phyloP scores from a whole-genome alignment of 2,888 invertebrate genomes.

The Melanotus villosus region DNA sequence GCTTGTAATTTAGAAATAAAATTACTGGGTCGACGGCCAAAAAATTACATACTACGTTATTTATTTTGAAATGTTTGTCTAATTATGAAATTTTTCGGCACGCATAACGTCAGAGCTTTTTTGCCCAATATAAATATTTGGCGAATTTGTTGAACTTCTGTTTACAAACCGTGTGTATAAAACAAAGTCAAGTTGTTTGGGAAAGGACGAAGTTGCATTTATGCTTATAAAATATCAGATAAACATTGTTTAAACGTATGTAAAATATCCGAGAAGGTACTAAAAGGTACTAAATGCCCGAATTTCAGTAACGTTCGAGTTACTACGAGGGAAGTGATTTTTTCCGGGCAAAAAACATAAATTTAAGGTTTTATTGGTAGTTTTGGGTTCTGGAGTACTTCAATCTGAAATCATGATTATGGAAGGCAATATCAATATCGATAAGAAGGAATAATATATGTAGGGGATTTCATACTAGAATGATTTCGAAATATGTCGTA shows the following conservation, averaged over 20 bases:
- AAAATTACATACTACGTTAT: too few species aligned
- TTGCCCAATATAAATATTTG: too few species aligned
- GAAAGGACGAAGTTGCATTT: too few species aligned
- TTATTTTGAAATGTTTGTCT: too few species aligned
- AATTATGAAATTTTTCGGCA: too few species aligned
- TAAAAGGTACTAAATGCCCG: too few species aligned
- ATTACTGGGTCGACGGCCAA: neutral
- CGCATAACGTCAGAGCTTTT: too few species aligned
- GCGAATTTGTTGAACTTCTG: too few species aligned
- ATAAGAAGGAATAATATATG: constrained; percentile 24
- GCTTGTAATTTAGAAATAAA: neutral
- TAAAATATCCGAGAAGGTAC: neutral
- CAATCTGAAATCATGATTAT: constrained; percentile 27
- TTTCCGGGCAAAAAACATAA: constrained; percentile 15
- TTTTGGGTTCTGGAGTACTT: constrained; percentile 22
- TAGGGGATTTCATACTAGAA: constrained; percentile 13
- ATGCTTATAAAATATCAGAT: too few species aligned
- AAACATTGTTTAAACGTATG: constrained; percentile 9
- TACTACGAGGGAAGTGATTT: constrained; percentile 20
- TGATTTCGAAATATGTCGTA: constrained; percentile 16
- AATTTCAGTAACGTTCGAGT: constrained; percentile 8
- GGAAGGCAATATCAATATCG: constrained; percentile 23
- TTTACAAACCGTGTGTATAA: too few species aligned
- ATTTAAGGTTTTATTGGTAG: constrained; percentile 19
- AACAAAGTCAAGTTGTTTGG: too few species aligned